Base-by-base conservation (phyloP, 2,888 invertebrate species). In the Netelia melanura region DNA sequence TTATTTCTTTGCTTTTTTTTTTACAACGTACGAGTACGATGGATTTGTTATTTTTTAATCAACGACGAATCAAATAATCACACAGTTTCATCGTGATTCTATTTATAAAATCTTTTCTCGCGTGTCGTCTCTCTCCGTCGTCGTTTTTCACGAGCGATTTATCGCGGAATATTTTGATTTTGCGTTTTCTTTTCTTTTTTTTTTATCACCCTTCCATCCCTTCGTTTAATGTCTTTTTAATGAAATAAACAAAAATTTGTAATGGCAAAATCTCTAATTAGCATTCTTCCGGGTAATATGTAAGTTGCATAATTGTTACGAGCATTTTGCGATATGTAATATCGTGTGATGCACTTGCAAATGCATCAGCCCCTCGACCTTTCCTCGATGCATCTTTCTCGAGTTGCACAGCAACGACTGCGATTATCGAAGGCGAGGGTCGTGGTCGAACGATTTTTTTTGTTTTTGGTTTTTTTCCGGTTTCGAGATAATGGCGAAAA, bases 21-120 rank as follows among this genome's bases (percentile, higher is more conserved):
- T 30, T 30, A 30, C 5, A 30, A 0, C 25, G 1, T 25, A 25
- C 30, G 30, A 30, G 5, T 30, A 30, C 30, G 30, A 30, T 82
- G 72, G 77, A 44, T 82, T 61, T 72, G 38, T 65, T 71, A 43
- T 52, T 48, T 72, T 72, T 43, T 82, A 65, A 65, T 77, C 30
- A 58, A 65, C 14, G 23, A 17, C n/a, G 14, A 11, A 77, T 48
- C 38, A 67, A 82, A 67, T 64, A 68, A 68, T 52, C 67, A n/a
- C 67, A n/a, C 58, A 43, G 10, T 71, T 43, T 23, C 58, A 25
- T 48, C 30, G 48, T 38, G 30, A 70, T 64, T 56, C 64, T 75
- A 81, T 81, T 77, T 64, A 76, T 77, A 65, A 54, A 48, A 71
- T 70, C 43, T 23, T n/a, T 64, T 11, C 38, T 2, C 43, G 30